These are phyloP conservation scores for Uloborus diversus DNA, from an alignment of 1,140 invertebrate species.

Conservation along the genomic window DNA sequence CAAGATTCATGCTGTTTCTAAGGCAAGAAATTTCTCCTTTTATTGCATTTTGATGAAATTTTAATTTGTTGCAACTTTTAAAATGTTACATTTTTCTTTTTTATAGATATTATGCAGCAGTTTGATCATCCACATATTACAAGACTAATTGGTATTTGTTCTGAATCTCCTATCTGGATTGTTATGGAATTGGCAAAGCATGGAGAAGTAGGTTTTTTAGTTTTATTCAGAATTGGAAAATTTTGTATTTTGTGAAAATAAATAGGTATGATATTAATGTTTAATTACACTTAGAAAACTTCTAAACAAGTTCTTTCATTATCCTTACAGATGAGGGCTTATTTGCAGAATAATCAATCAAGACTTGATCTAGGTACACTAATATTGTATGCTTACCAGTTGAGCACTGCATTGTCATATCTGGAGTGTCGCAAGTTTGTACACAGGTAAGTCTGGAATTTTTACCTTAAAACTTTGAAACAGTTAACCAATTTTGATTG, in stretches of 20 bases:
- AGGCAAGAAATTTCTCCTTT: too few relatives aligned
- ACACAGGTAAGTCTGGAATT: constrained; percentile 74
- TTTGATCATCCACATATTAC: constrained; percentile 99
- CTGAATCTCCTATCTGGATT: constrained; percentile 93
- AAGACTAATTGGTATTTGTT: constrained; percentile 94
- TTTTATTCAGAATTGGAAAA: neutral
- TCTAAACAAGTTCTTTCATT: too few relatives aligned
- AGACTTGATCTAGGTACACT: constrained; percentile 84
- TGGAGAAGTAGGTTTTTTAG: constrained; percentile 77
- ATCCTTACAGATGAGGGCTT: constrained; percentile 76
- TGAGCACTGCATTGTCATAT: constrained; percentile 95
- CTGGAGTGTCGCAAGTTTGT: constrained; percentile 98
- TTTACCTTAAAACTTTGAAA: neutral
- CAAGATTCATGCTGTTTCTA: too few relatives aligned
- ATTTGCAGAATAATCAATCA: constrained; percentile 89
- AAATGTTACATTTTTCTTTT: too few relatives aligned
- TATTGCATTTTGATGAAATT: too few relatives aligned
- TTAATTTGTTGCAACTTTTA: too few relatives aligned
- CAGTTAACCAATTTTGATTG: neutral
- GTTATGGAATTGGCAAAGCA: constrained; percentile 97
- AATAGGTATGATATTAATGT: too few relatives aligned
- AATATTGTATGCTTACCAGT: constrained; percentile 90
- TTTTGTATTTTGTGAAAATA: too few relatives aligned
- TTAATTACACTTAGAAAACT: too few relatives aligned
- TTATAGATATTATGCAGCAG: constrained; percentile 97